Conservation (phyloP, 2,797 vertebrate genomes). For the Dicrostonyx torquatus region DNA sequence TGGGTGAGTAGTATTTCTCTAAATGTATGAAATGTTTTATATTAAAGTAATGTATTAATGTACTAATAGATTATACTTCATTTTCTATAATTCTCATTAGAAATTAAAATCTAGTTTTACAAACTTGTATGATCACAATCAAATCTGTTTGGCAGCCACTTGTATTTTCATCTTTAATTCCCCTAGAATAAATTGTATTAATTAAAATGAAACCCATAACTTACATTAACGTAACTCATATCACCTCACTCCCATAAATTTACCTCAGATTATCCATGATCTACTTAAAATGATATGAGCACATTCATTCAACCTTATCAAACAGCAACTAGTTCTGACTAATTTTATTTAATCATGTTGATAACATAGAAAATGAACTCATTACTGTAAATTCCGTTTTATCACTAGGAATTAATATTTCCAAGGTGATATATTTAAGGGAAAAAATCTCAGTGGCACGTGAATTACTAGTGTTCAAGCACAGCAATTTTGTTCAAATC, state of each 20-base stretch:
- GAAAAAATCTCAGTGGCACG: not conserved
- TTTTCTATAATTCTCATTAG: slow-evolving; percentile 37
- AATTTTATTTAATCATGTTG: slow-evolving; percentile 45
- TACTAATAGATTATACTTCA: not conserved
- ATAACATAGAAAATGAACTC: not conserved
- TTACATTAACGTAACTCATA: not conserved
- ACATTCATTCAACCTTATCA: not conserved
- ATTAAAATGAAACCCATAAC: slow-evolving; percentile 31
- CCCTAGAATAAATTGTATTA: not conserved
- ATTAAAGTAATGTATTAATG: not conserved
- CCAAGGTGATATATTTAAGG: not conserved
- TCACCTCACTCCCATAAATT: not conserved
- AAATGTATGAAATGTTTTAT: slow-evolving; percentile 5
- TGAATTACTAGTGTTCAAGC: slow-evolving; percentile 5
- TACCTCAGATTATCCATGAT: not conserved
- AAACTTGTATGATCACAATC: slow-evolving; percentile 48
- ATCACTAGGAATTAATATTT: slow-evolving; percentile 25
- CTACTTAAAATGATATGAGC: slow-evolving; percentile 4
- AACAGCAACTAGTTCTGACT: slow-evolving; percentile 7
- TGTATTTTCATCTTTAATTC: slow-evolving; percentile 55
- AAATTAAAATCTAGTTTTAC: slow-evolving; percentile 51
- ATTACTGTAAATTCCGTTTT: slow-evolving; percentile 16
- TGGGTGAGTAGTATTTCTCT: not conserved
- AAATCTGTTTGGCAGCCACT: not conserved
- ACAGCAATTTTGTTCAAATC: not conserved